These are phyloP conservation scores for Gephyroberyx darwinii DNA, from an alignment of 2,797 vertebrate species.

Conservation along the genomic window DNA sequence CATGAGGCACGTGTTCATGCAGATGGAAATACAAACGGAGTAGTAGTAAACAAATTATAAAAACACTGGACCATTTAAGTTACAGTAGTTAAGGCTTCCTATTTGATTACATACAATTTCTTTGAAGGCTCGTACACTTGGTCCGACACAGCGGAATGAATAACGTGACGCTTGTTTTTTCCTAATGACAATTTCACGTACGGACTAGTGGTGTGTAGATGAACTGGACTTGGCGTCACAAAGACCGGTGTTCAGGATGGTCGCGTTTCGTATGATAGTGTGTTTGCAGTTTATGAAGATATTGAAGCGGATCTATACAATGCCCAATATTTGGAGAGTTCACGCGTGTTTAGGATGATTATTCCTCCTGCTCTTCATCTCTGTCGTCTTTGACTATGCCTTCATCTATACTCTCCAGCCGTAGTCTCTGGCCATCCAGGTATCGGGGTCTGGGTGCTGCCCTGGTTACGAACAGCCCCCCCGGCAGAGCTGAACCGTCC, in stretches of 20 bases:
- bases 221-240: slow-evolving; percentile 23
- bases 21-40: slow-evolving; percentile 30
- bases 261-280: background rate
- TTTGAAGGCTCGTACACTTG: slow-evolving; percentile 36
- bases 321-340: slow-evolving; percentile 16
- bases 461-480: slow-evolving; percentile 73
- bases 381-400: slow-evolving; percentile 86
- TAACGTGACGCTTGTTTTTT: slow-evolving; percentile 45
- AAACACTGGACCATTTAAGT: slow-evolving; percentile 34
- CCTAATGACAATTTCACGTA: slow-evolving; percentile 55
- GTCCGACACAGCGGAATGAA: slow-evolving; percentile 57
- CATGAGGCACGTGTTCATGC: slow-evolving; percentile 9
- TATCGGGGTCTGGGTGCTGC: slow-evolving; percentile 80
- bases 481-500: slow-evolving; percentile 78
- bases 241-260: background rate
- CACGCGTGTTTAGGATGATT: slow-evolving; percentile 47
- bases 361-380: slow-evolving; percentile 69
- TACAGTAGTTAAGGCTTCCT: slow-evolving; percentile 74
- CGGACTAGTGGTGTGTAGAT: slow-evolving; percentile 12
- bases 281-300: slow-evolving; percentile 20
- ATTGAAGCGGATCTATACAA: background rate
- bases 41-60: slow-evolving; percentile 36
- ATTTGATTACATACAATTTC: slow-evolving; percentile 57
- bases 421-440: slow-evolving; percentile 86
- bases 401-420: slow-evolving; percentile 96